Evolutionary conservation across 2,113 vertebrate genomes (phyloP).

Genomic region (Gila orcuttii): DNA sequence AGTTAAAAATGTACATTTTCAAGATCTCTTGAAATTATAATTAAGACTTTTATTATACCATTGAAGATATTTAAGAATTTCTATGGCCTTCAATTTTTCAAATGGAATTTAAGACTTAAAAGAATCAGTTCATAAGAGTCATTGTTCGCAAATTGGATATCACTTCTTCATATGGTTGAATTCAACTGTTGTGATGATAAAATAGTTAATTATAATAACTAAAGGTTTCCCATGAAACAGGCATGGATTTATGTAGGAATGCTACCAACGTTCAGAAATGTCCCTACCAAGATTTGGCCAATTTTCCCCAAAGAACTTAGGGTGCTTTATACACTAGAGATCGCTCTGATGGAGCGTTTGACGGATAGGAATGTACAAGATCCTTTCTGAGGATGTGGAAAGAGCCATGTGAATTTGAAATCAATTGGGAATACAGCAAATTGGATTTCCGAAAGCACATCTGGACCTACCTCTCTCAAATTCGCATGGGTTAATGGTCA

Average conservation of each 20-base stretch:
- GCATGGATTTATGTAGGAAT: not conserved
- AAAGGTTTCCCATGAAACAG: not conserved
- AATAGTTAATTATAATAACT: not conserved
- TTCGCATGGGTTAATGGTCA: conserved; percentile 34
- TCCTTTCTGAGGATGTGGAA: conserved; percentile 18
- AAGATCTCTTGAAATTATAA: too few species aligned
- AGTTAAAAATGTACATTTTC: too few species aligned
- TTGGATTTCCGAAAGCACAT: conserved; percentile 27
- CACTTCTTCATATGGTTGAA: not conserved
- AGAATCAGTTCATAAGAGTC: not conserved
- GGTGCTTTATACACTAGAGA: conserved; percentile 19
- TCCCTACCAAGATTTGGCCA: conserved; percentile 21
- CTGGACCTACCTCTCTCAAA: conserved; percentile 28
- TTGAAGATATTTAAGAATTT: too few species aligned
- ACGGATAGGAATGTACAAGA: conserved; percentile 35
- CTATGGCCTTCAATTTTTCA: too few species aligned
- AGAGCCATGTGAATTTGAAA: conserved; percentile 29
- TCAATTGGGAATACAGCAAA: conserved; percentile 32
- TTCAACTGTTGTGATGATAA: not conserved
- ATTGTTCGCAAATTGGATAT: not conserved
- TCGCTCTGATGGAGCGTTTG: conserved; percentile 34
- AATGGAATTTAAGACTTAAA: not conserved
- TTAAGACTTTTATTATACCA: too few species aligned
- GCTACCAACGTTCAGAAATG: conserved; percentile 11
- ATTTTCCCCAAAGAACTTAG: conserved; percentile 28